A percentile compares a stretch with the other conserved stretches of the same genome.
These are phyloP conservation scores for Scaptodrosophila lebanonensis DNA, from an alignment of 1,140 invertebrate genomes.

Conservation along the genomic window DNA sequence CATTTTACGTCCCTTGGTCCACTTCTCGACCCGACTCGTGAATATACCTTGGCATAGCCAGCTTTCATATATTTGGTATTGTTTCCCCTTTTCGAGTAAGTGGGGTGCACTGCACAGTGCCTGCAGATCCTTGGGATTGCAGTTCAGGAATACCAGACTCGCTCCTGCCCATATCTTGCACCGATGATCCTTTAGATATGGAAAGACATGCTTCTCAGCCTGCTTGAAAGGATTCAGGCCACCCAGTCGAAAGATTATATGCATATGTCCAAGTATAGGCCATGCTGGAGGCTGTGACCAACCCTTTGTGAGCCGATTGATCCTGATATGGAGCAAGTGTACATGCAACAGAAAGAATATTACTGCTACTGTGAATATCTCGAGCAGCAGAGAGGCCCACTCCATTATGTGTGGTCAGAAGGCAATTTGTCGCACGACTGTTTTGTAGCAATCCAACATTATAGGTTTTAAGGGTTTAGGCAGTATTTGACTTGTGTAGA, in stretches of 20 bases:
- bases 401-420: constrained; percentile 29
- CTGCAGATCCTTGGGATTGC: constrained; percentile 64
- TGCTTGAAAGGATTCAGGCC: constrained; percentile 36
- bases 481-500: too few species aligned
- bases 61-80: constrained; percentile 79
- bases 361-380: constrained; percentile 11
- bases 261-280: constrained; percentile 50
- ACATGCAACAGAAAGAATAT: constrained; percentile 21
- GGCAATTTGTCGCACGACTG: constrained; percentile 20
- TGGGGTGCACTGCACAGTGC: constrained; percentile 50
- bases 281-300: constrained; percentile 45
- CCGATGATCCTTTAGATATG: constrained; percentile 48
- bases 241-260: constrained; percentile 39
- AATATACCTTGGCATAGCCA: constrained; percentile 84
- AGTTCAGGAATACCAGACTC: constrained; percentile 51
- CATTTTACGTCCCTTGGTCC: constrained; percentile 86
- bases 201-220: constrained; percentile 22
- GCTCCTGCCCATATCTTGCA: constrained; percentile 54
- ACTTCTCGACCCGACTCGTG: constrained; percentile 84
- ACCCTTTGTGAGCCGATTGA: constrained; percentile 43
- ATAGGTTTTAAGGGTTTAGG: constrained; percentile 44
- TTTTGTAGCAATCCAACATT: constrained; percentile 5
- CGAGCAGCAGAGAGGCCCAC: constrained; percentile 16
- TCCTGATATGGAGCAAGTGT: constrained; percentile 22
- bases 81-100: constrained; percentile 78